Conservation (phyloP, 2,113 vertebrate genomes). For the Dascyllus trimaculatus region DNA sequence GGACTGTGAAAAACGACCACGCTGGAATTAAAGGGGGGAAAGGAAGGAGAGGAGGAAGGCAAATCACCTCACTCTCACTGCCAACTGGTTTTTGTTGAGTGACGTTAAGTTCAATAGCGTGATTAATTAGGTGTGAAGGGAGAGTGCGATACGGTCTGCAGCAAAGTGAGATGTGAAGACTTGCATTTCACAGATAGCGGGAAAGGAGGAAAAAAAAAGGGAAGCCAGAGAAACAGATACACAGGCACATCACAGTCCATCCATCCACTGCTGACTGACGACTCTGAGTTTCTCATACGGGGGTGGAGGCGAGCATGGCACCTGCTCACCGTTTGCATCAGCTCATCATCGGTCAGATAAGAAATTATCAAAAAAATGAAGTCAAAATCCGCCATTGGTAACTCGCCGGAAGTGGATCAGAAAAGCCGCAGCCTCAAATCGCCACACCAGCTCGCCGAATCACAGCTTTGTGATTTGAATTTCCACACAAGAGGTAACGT, state of each 20-base stretch:
- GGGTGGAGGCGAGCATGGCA: slow-evolving; percentile 52
- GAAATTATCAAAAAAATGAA: neutral
- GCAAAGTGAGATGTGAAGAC: slow-evolving; percentile 58
- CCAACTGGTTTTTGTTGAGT: slow-evolving; percentile 51
- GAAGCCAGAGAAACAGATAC: slow-evolving; percentile 24
- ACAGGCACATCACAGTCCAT: slow-evolving; percentile 32
- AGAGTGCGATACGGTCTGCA: slow-evolving; percentile 62
- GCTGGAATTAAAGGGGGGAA: neutral
- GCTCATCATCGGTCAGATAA: slow-evolving; percentile 29
- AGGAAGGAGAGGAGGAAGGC: too few relatives aligned
- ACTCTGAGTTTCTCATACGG: slow-evolving; percentile 47
- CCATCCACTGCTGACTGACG: slow-evolving; percentile 40
- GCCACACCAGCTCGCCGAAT: slow-evolving; percentile 1
- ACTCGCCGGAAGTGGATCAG: neutral
- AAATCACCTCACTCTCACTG: slow-evolving; percentile 21
- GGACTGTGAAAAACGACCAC: slow-evolving; percentile 28
- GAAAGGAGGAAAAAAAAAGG: neutral
- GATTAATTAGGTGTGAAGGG: slow-evolving; percentile 76
- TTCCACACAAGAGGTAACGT: neutral
- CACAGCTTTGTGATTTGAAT: neutral
- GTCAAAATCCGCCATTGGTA: neutral
- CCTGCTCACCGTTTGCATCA: slow-evolving; percentile 50
- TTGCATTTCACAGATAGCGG: slow-evolving; percentile 50
- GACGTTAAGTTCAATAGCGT: slow-evolving; percentile 65
- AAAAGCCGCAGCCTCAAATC: slow-evolving; percentile 2